These are phyloP conservation scores for Phorcus lineatus DNA, from an alignment of 2,888 invertebrate species.

Conservation along the genomic window DNA sequence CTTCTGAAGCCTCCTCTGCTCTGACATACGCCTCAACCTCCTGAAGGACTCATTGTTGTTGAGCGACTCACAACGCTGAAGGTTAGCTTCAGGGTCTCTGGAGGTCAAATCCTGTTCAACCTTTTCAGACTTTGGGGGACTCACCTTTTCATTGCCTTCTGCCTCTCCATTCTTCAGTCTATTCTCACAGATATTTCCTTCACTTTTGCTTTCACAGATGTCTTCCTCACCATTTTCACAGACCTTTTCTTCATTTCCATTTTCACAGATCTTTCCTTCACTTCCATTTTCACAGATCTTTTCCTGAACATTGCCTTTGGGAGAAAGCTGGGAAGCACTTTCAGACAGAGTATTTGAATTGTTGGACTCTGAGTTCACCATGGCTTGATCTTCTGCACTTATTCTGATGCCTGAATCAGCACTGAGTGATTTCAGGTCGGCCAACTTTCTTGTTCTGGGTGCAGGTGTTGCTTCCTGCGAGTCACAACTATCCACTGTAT, in stretches of 20 bases:
- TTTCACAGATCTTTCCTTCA: not conserved
- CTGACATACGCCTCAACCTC: not conserved
- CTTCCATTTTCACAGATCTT: not conserved
- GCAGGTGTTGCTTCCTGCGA: too few relatives aligned
- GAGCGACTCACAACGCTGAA: not conserved
- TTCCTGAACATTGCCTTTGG: not conserved
- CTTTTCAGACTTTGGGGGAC: not conserved
- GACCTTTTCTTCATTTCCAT: not conserved
- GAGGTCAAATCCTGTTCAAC: not conserved
- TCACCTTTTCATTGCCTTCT: not conserved
- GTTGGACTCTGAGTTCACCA: too few relatives aligned
- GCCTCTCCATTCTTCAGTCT: not conserved
- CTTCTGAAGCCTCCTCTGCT: not conserved
- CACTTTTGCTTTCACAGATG: not conserved
- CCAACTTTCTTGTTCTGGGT: not conserved
- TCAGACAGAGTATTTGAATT: too few relatives aligned
- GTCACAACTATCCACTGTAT: not conserved
- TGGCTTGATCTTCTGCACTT: not conserved
- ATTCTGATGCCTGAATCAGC: slow-evolving; percentile 21
- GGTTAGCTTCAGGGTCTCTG: not conserved
- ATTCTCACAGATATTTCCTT: not conserved
- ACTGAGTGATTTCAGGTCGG: slow-evolving; percentile 9
- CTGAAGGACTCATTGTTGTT: slow-evolving; percentile 12
- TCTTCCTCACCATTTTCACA: not conserved
- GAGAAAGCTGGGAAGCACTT: not conserved